Base-by-base conservation (phyloP, 1,140 invertebrate genomes). In the Drosophila hydei region DNA sequence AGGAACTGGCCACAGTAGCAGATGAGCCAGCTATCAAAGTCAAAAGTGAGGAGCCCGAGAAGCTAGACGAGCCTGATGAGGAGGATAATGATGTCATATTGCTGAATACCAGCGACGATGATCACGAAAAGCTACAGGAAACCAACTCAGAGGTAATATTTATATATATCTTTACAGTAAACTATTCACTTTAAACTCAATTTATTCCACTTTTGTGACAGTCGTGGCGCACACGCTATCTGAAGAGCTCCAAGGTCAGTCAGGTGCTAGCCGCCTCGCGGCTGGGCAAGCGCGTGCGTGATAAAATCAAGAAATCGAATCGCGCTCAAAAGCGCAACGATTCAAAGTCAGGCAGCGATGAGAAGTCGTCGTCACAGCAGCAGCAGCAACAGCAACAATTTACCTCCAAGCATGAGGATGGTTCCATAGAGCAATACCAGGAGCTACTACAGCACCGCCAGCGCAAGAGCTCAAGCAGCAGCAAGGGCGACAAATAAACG, bases 261-360 rank as follows among this genome's bases (percentile, higher is more conserved):
- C 92, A 90, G 70, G 93, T 94, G 7, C 72, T 94, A 38, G 92
- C 91, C 3, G 93, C 92, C 11, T 92, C 93, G 8, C 92, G 92
- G 25, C 91, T 94, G 38, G 89, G 93, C 12, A 94, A 94, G 71
- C 93, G 93, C 55, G 77, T 94, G 16, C 90, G 93, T 58, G 93
- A 93, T 74, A 94, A 94, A 80, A 94, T 94, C 72, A 93, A 92
- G 70, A 92, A 94, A 74, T 87, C 93, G 16, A 94, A 94, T 72
- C 92, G 88, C 56, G 59, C 72, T n/a, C 72, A 87, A 69, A 77
- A 79, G 54, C 72, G 73, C 51, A 62, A 23, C 21, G 67, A 65
- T 14, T 54, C 56, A 23, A 83, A 73, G 47, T 40, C 36, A 14
- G 18, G 54, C 23, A 58, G 36, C 9, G 33, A 68, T 36, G 71